Base-by-base conservation (phyloP, 2,113 vertebrate genomes). In the Grus americana region DNA sequence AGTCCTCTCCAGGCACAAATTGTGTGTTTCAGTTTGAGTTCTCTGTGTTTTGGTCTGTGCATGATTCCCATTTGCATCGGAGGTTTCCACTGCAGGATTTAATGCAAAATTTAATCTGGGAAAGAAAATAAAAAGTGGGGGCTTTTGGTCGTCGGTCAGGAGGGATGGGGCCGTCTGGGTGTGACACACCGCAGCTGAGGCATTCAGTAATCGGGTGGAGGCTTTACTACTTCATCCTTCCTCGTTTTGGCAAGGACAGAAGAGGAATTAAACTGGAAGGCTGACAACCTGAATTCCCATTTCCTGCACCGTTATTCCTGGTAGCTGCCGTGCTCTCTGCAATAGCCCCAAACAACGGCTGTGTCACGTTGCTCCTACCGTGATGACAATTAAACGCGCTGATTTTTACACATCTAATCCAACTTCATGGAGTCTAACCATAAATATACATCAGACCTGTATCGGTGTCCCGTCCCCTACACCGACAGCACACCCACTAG, bases 91-190 rank as follows among this genome's bases (percentile, higher is more conserved):
- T 15, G 54, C 38, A 42, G 38, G 54, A 50, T 6, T 42, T 29
- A 8, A 63, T 12, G 5, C 24, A 24, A 1, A 73, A 70, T 3
- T 46, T 10, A 4, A 13, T 40, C 15, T 75, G 50, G 55, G 55
- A 58, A 78, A 50, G 13, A 21, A 21, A 50, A 21, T 17, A 32
- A 73, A 55, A 80, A 1, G 24, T 11, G 36, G 34, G 62, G 57
- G 40, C 29, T 75, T 61, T 16, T 55, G 72, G 4, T 72, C 0
- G 0, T 49, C 0, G 4, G 23, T 32, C 12, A 12, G 44, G 52
- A n/a, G 30, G 68, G 38, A 68, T 18, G 59, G 57, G 21, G 22
- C 44, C 0, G 2, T 27, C n/a, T 32, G 80, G 91, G 42, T 58
- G 87, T 67, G 52, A 47, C 49, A 0, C 2, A 4, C 15, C 4